Base-by-base conservation (phyloP, 2,797 vertebrate genomes). In the Adelosebastes latens region DNA sequence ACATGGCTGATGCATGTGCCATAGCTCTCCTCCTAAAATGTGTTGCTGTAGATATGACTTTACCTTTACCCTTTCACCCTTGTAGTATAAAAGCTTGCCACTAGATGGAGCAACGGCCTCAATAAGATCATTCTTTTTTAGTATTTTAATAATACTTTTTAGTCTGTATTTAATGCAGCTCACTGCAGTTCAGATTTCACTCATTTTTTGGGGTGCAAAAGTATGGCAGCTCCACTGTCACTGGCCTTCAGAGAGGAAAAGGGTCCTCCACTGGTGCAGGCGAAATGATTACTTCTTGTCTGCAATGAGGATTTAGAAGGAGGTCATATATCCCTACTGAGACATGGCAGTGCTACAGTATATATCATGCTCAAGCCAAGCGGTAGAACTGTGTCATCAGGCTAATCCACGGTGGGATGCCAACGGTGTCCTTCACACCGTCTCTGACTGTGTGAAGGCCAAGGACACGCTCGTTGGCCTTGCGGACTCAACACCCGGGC, bases 311-410 rank as follows among this genome's bases (percentile, higher is more conserved):
- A 82, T 92, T 89, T 77, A 84, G 81, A 93, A 91, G 58, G 87
- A 89, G 90, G 88, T 91, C 90, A 88, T 24, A 72, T 84, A 71
- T 84, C 69, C 76, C 86, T 81, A 49, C 85, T 84, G 88, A 89
- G 90, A 90, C 85, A 61, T 82, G 84, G 87, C 83, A 87, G 61
- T 36, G 72, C 60, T 73, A 77, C 82, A 82, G 82, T 52, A 67
- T 74, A 67, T 74, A 79, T 70, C 75, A 67, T 25, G 59, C 78
- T 81, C 84, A 85, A 80, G 87, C 90, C 88, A 80, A 89, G 76
- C 52, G 79, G 77, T 52, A 72, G 73, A 89, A 75, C 58, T 91
- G 86, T 93, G 89, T 90, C 86, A 89, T 85, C 82, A 62, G 65
- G 39, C 81, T 87, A 77, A 89, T 88, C 86, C 80, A 64, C 75